Evolutionary conservation across 2,113 vertebrate genomes (phyloP).

Genomic region (Rhinogobius similis): DNA sequence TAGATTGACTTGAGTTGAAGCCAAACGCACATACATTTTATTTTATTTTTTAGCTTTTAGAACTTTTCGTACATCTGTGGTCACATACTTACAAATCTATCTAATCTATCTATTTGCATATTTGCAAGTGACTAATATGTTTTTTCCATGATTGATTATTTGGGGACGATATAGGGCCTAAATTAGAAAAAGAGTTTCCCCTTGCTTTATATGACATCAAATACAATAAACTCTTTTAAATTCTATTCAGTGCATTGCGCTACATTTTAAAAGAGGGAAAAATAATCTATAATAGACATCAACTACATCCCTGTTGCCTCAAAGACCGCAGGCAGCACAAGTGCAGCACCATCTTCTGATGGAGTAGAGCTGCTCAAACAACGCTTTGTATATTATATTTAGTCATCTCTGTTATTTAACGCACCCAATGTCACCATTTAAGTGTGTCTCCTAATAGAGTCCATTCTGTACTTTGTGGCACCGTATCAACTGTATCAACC

Average conservation of each 20-base stretch:
- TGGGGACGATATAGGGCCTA: too few species aligned
- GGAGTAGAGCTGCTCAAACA: background rate
- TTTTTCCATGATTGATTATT: too few species aligned
- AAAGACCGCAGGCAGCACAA: background rate
- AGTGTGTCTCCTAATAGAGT: slow-evolving; percentile 8
- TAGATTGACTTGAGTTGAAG: background rate
- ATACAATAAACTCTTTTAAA: too few species aligned
- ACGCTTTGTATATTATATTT: background rate
- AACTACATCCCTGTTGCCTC: background rate
- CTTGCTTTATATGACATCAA: too few species aligned
- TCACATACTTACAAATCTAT: background rate
- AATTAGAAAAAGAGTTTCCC: too few species aligned
- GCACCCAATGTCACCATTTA: too few species aligned
- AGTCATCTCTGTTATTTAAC: background rate
- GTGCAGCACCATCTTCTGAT: background rate
- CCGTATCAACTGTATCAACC: slow-evolving; percentile 3
- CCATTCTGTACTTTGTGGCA: slow-evolving; percentile 1
- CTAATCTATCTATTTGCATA: too few species aligned
- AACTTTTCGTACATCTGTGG: background rate
- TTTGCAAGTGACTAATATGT: too few species aligned
- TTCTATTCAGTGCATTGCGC: too few species aligned
- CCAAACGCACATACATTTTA: background rate
- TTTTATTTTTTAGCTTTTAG: too few species aligned
- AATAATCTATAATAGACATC: too few species aligned
- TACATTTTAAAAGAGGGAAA: too few species aligned